Percentiles rank a stretch among this genome's conserved stretches.
Conservation (phyloP, 2,888 invertebrate genomes). For the Pherbina coryleti region DNA sequence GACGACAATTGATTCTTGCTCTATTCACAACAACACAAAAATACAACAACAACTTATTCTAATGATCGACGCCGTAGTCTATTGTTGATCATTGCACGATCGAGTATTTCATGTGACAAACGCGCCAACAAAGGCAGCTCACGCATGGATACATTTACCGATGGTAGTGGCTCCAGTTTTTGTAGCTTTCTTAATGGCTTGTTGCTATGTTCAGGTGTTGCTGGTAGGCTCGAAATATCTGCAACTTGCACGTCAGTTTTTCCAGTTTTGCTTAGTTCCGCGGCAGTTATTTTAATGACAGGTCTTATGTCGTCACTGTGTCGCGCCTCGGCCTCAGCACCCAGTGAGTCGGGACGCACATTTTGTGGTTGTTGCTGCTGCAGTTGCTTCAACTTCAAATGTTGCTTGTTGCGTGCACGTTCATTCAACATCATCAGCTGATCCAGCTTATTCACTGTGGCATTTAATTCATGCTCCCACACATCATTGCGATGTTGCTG, state of each 20-base stretch:
- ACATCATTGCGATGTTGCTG: conserved; percentile 74
- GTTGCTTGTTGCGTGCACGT: conserved; percentile 55
- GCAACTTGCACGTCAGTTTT: conserved; percentile 7
- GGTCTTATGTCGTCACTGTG: conserved; percentile 47
- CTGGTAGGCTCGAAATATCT: conserved; percentile 60
- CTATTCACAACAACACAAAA: not conserved
- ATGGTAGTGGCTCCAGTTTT: conserved; percentile 67
- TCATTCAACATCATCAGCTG: conserved; percentile 79
- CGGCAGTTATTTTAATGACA: conserved; percentile 48
- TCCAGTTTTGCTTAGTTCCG: conserved; percentile 4
- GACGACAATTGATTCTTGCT: not conserved
- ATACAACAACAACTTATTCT: conserved; percentile 52
- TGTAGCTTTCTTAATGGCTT: conserved; percentile 65
- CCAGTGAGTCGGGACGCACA: conserved; percentile 60
- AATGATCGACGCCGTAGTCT: conserved; percentile 50
- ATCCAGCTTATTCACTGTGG: conserved; percentile 83
- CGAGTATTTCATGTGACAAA: conserved; percentile 63
- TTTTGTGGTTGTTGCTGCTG: conserved; percentile 44
- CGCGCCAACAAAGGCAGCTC: conserved; percentile 67
- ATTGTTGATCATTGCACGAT: conserved; percentile 41
- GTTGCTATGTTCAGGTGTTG: conserved; percentile 63
- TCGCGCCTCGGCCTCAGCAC: conserved; percentile 60
- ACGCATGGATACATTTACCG: conserved; percentile 69
- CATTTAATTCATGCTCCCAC: conserved; percentile 83
- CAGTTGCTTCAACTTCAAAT: conserved; percentile 50